Conservation (phyloP, 2,888 invertebrate species). For the Noctua janthina region DNA sequence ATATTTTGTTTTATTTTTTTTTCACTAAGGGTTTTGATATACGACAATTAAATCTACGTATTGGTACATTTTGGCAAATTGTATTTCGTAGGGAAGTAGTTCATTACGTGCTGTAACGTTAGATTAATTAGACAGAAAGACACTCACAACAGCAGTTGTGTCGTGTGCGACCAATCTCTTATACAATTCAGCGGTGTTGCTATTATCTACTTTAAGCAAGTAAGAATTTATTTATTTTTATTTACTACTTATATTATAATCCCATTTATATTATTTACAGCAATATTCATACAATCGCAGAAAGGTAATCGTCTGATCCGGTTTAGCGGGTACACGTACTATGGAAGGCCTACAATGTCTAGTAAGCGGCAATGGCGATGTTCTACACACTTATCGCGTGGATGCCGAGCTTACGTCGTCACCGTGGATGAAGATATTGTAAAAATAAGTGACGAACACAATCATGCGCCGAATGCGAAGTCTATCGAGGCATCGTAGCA, state of each 20-base stretch:
- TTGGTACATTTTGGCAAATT: too few species aligned
- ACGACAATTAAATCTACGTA: too few species aligned
- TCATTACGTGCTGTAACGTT: not conserved
- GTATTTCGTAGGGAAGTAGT: not conserved
- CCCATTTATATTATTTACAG: conserved; percentile 35
- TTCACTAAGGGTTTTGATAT: too few species aligned
- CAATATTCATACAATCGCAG: conserved; percentile 43
- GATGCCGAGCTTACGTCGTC: conserved; percentile 71
- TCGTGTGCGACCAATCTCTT: too few species aligned
- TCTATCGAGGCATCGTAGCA: not conserved
- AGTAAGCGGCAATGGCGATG: conserved; percentile 76
- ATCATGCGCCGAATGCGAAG: conserved; percentile 25
- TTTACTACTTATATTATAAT: too few species aligned
- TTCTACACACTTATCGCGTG: conserved; percentile 73
- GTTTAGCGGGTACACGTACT: conserved; percentile 68
- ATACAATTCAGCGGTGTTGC: too few species aligned
- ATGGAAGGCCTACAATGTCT: conserved; percentile 48
- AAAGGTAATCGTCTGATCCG: conserved; percentile 71
- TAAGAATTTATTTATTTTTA: too few species aligned
- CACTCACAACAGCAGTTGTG: too few species aligned
- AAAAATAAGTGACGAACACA: conserved; percentile 39
- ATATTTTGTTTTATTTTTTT: not conserved
- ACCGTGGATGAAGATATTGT: conserved; percentile 69
- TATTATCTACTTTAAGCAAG: too few species aligned
- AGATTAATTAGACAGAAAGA: too few species aligned